Evolutionary conservation across 2,888 invertebrate species (phyloP).

Genomic region (Mystacides longicornis): DNA sequence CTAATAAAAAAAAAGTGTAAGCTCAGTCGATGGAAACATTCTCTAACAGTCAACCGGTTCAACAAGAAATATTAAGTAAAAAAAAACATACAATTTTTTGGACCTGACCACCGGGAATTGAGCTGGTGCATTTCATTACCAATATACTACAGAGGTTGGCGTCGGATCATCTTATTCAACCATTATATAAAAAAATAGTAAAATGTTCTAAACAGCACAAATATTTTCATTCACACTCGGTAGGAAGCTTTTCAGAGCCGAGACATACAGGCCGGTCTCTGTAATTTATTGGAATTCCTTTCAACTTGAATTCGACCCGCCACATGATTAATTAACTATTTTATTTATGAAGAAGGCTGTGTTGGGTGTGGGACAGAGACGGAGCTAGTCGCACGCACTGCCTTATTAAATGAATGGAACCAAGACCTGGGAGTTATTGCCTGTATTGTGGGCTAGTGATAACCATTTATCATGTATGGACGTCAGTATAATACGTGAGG

Average conservation of each 20-base stretch:
- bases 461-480: neutral
- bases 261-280: constrained; percentile 12
- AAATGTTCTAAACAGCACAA: neutral
- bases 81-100: no score
- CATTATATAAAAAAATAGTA: no score
- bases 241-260: constrained; percentile 8
- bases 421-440: neutral
- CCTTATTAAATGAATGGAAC: neutral
- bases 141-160: no score
- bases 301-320: constrained; percentile 14
- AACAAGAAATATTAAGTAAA: no score
- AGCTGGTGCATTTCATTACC: no score
- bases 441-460: neutral
- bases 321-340: constrained; percentile 14
- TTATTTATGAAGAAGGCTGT: constrained; percentile 4
- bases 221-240: constrained; percentile 3
- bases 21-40: no score
- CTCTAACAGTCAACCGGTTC: no score
- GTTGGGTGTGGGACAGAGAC: neutral
- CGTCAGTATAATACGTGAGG: neutral
- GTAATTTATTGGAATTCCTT: constrained; percentile 15
- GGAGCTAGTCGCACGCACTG: neutral
- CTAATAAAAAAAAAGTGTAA: no score
- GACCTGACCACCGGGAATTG: no score
- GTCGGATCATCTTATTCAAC: no score